Conservation (phyloP, 2,797 vertebrate species). For the Phataginus tricuspis region DNA sequence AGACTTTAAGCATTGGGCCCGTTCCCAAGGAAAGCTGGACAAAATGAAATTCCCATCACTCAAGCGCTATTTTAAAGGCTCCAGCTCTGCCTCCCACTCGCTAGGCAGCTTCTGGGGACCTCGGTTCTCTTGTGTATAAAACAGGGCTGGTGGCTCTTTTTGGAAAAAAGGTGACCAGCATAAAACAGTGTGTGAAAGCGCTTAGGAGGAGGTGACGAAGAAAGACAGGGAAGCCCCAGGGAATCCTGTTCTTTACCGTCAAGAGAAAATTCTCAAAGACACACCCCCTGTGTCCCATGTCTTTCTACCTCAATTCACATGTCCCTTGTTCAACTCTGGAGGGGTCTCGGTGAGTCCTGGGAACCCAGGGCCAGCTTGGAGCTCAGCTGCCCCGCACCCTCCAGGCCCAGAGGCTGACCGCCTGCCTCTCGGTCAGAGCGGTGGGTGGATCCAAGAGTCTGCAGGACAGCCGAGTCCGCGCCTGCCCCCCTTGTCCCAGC, state of each 20-base stretch:
- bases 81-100: not conserved
- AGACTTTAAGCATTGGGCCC: accelerated
- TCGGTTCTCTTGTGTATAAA: not conserved
- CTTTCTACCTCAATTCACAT: not conserved
- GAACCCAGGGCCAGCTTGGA: not conserved
- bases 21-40: not conserved
- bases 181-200: not conserved
- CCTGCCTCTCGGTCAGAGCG: not conserved
- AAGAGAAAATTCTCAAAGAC: not conserved
- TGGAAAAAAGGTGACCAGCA: not conserved
- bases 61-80: not conserved
- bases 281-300: accelerated
- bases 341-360: no score
- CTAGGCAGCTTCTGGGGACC: not conserved
- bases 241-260: not conserved
- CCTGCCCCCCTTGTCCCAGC: not conserved
- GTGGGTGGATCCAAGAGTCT: not conserved
- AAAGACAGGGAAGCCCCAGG: no score
- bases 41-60: accelerated
- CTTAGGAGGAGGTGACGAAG: no score
- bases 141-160: not conserved
- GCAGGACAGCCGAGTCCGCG: not conserved
- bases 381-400: not conserved
- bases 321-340: not conserved
- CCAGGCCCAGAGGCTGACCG: no score